Evolutionary conservation across 2,797 vertebrate genomes (phyloP).

Genomic region (Clarias platycephalus): DNA sequence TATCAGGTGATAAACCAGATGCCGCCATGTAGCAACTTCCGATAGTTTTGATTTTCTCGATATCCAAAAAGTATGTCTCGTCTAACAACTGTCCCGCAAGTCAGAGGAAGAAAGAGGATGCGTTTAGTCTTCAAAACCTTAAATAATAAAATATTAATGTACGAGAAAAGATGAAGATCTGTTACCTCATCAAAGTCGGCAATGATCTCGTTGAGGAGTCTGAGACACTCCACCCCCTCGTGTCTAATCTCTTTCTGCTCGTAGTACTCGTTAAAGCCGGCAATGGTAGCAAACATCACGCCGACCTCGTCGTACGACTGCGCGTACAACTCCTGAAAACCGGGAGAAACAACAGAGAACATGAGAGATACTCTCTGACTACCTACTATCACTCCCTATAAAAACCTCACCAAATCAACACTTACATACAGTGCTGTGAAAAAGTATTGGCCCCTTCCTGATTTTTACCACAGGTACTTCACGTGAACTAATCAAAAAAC

Average conservation of each 20-base stretch:
- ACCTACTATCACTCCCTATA: neutral
- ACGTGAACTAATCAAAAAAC: too few species aligned
- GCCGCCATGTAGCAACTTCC: constrained; percentile 81
- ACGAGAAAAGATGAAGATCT: too few species aligned
- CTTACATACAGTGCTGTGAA: neutral
- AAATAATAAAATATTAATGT: too few species aligned
- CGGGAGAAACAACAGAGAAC: neutral
- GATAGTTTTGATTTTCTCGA: constrained; percentile 82
- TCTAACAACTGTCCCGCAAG: constrained; percentile 68
- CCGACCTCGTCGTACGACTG: constrained; percentile 80
- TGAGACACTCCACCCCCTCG: constrained; percentile 76
- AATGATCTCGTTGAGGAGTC: constrained; percentile 79
- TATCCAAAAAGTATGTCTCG: constrained; percentile 74
- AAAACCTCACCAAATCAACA: neutral
- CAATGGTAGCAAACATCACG: constrained; percentile 79
- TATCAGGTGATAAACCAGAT: constrained; percentile 73
- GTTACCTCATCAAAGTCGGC: constrained; percentile 76
- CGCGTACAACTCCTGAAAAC: constrained; percentile 73
- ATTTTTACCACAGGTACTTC: too few species aligned
- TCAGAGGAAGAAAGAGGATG: constrained; percentile 9
- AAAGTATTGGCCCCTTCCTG: too few species aligned
- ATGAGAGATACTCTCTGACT: neutral
- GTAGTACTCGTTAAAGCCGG: constrained; percentile 77
- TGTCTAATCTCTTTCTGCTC: constrained; percentile 76
- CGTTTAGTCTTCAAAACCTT: neutral